These are phyloP conservation scores for Gavialis gangeticus DNA, from an alignment of 2,113 vertebrate species.

Conservation along the genomic window DNA sequence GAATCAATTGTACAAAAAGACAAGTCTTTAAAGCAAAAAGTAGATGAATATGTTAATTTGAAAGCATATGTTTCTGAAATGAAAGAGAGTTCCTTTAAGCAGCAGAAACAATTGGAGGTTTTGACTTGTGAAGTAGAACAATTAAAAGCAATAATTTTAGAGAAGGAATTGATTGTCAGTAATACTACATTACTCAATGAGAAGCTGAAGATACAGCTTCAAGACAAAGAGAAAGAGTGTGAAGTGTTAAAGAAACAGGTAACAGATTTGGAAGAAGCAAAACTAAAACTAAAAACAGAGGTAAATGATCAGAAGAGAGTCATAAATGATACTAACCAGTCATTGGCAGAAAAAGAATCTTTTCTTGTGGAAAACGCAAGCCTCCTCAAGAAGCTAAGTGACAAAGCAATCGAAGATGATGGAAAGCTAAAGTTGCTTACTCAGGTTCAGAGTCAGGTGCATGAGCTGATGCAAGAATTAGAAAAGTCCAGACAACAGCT, in stretches of 20 bases:
- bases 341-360: constrained; percentile 71
- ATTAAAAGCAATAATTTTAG: constrained; percentile 73
- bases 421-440: constrained; percentile 73
- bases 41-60: constrained; percentile 68
- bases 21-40: constrained; percentile 75
- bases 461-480: constrained; percentile 56
- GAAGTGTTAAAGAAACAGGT: constrained; percentile 77
- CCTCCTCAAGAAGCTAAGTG: constrained; percentile 73
- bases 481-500: constrained; percentile 55
- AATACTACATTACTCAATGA: constrained; percentile 59
- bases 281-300: constrained; percentile 66
- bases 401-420: constrained; percentile 70
- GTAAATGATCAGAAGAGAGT: constrained; percentile 73
- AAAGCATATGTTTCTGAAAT: constrained; percentile 74
- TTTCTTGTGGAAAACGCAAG: constrained; percentile 67
- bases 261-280: constrained; percentile 73
- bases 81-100: constrained; percentile 57
- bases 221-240: constrained; percentile 80
- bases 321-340: constrained; percentile 62
- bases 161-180: constrained; percentile 76
- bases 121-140: constrained; percentile 73
- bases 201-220: constrained; percentile 70
- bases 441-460: constrained; percentile 71
- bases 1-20: constrained; percentile 75
- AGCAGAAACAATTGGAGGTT: constrained; percentile 72